Evolutionary conservation across 1,140 invertebrate species (phyloP), one percentile per base, ranked within the genome.

Genomic region (Drosophila guanche): DNA sequence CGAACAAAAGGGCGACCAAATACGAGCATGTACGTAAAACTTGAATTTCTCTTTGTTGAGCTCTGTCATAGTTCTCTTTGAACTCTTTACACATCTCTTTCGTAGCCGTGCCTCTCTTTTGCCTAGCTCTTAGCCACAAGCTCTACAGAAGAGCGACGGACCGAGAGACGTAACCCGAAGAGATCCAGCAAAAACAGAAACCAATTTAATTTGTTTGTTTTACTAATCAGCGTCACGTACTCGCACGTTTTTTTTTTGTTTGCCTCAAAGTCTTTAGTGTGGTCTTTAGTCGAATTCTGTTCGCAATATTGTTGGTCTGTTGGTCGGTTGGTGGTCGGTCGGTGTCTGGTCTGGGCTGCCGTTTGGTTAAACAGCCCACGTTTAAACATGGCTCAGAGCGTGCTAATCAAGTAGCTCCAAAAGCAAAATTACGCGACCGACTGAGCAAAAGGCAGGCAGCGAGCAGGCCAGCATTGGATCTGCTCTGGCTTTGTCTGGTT

Each of bases 131-230:
- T 72, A 55, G 29, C 7, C 45, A 27, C 61, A 53, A 55, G 63
- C 52, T 20, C 16, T 20, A 20, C 16, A 20, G 16, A 20, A 20
- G 16, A 20, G 16, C 16, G 16, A 20, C 16, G 16, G 16, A 20
- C 16, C 16, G 16, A 33, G 8, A 33, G 7, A 33, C 2, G 8
- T 3, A 33, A 10, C 3, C 8, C 29, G 33, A 20, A 42, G 61
- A 65, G 50, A 50, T 63, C 20, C 61, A 23, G 45, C 16, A 27
- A 60, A 47, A 53, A 37, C 41, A 65, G 53, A 69, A 70, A 83
- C 70, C 69, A 83, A 78, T 78, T 83, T 78, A 83, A 83, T 79
- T 79, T 84, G 79, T 84, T 84, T 84, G 79, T 84, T 84, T 84
- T 84, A 84, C 79, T 84, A 84, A 84, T 84, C 79, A 84, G 79